Evolutionary conservation across 2,113 vertebrate species (phyloP).

Genomic region (Psittacus erithacus): DNA sequence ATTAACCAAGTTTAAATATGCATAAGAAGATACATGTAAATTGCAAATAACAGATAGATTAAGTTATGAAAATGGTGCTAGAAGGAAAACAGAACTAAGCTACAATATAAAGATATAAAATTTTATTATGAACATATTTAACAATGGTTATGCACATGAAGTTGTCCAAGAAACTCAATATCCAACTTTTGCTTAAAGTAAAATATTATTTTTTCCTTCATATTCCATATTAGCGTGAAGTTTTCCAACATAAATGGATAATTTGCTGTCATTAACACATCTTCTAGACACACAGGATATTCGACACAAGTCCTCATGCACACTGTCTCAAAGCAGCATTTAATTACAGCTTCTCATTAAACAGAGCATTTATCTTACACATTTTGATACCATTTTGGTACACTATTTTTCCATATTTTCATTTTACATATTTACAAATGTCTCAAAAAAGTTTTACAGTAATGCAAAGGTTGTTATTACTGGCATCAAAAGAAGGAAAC

Average conservation of each 20-base stretch:
- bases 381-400: slow-evolving; percentile 46
- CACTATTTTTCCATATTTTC: slow-evolving; percentile 31
- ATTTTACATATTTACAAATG: slow-evolving; percentile 74
- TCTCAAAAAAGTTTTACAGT: slow-evolving; percentile 68
- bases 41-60: not conserved
- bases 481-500: slow-evolving; percentile 39
- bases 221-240: not conserved
- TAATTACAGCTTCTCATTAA: slow-evolving; percentile 50
- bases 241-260: not conserved
- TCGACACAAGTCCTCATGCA: slow-evolving; percentile 35
- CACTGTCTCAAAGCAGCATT: slow-evolving; percentile 31
- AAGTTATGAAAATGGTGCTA: not conserved
- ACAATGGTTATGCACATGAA: slow-evolving; percentile 45
- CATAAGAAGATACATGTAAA: not conserved
- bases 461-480: slow-evolving; percentile 41
- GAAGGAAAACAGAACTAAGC: not conserved
- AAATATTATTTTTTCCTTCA: slow-evolving; percentile 38
- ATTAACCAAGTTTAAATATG: not conserved
- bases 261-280: slow-evolving; percentile 9
- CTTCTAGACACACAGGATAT: not conserved
- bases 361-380: slow-evolving; percentile 52
- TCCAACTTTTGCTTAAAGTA: slow-evolving; percentile 24
- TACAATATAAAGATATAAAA: slow-evolving; percentile 54
- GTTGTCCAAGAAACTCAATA: not conserved
- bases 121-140: slow-evolving; percentile 63